These are phyloP conservation scores for Australoheros scitulus DNA, from an alignment of 2,113 vertebrate genomes.

Conservation along the genomic window DNA sequence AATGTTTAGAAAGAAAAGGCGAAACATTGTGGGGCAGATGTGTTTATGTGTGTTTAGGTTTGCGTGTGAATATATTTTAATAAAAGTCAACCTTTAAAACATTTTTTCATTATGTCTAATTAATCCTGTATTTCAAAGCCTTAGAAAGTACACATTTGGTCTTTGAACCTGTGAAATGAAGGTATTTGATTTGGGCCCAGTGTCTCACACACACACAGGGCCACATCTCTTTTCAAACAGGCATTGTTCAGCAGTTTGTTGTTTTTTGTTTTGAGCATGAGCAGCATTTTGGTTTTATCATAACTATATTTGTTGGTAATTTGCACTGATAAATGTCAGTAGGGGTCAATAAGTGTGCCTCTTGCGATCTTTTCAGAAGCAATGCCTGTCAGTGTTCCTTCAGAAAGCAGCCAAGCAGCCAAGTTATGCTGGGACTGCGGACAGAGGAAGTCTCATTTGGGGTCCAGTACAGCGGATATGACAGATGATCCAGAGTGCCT, in stretches of 20 bases:
- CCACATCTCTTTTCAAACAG: background rate
- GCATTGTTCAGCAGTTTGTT: background rate
- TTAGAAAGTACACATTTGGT: background rate
- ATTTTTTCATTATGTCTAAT: background rate
- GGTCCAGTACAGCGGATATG: slow-evolving; percentile 70
- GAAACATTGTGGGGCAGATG: background rate
- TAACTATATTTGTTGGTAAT: background rate
- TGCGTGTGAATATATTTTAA: background rate
- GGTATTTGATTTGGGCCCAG: background rate
- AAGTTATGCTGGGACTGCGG: slow-evolving; percentile 71
- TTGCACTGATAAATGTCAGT: background rate
- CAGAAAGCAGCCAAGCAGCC: slow-evolving; percentile 63
- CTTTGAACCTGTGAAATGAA: slow-evolving; percentile 21
- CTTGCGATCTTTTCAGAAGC: slow-evolving; percentile 15
- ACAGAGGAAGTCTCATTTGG: slow-evolving; percentile 75
- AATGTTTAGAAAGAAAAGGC: slow-evolving; percentile 36
- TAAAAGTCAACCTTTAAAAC: background rate
- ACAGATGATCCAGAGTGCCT: slow-evolving; percentile 73
- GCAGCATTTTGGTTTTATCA: background rate
- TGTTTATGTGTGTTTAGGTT: background rate
- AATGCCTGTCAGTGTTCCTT: slow-evolving; percentile 26
- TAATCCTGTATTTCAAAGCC: background rate
- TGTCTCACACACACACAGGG: background rate
- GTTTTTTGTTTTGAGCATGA: background rate
- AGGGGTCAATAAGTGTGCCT: background rate